Evolutionary conservation across 1,140 invertebrate genomes (phyloP).

Genomic region (Apis mellifera): DNA sequence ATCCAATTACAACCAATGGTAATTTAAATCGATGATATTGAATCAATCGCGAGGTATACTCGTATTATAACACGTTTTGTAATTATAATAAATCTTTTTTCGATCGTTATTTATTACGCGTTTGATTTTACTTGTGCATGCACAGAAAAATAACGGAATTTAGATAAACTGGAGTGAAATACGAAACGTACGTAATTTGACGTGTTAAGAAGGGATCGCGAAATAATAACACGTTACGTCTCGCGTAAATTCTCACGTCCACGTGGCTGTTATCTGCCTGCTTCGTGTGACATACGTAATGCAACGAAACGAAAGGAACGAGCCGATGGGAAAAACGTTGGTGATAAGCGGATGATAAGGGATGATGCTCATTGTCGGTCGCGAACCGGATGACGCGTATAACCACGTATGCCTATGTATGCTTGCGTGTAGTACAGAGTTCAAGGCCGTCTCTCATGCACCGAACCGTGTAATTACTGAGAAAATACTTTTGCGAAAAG

Average conservation of each 20-base stretch:
- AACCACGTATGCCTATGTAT: neutral
- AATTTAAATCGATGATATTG: no score
- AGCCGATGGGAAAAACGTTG: slow-evolving; percentile 11
- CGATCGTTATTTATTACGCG: no score
- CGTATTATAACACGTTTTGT: no score
- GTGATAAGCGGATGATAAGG: slow-evolving; percentile 41
- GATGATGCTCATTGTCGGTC: slow-evolving; percentile 35
- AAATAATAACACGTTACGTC: no score
- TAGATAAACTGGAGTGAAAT: no score
- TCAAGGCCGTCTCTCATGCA: slow-evolving; percentile 54
- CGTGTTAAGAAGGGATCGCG: no score
- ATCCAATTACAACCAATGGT: no score
- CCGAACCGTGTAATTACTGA: slow-evolving; percentile 12
- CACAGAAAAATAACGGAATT: no score
- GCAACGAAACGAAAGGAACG: slow-evolving; percentile 8
- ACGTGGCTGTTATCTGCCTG: slow-evolving; percentile 2
- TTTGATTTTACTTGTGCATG: no score
- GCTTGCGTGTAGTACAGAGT: slow-evolving; percentile 39
- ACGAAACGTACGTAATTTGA: no score
- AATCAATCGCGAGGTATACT: no score
- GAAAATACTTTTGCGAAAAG: slow-evolving; percentile 17
- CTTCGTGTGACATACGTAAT: neutral
- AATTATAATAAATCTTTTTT: no score
- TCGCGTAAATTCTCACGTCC: neutral
- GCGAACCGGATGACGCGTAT: slow-evolving; percentile 53